Base-by-base conservation (phyloP, 2,888 invertebrate species). In the Gonocerus acuteangulatus region DNA sequence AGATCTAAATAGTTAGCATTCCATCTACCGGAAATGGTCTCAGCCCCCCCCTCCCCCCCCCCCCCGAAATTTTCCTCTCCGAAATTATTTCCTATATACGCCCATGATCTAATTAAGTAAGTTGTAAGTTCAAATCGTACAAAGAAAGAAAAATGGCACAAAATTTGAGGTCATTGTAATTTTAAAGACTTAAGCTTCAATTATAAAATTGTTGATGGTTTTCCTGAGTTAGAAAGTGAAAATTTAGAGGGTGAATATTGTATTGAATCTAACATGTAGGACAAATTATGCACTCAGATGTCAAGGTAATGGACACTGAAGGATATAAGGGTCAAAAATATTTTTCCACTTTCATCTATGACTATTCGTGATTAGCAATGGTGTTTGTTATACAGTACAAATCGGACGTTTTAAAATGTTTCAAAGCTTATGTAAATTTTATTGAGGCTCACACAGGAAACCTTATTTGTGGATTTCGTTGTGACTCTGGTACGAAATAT, bases 261-360 rank as follows among this genome's bases (percentile, higher is more conserved):
- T 60, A 54, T 61, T 61, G 54, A 61, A 54, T 61, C 54, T 54
- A 56, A 61, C 21, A 56, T 58, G 56, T 61, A 54, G 48, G 22
- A 18, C 19, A 48, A 19, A 48, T 48, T 48, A 19, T 48, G 6
- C 48, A 48, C 19, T 19, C 48, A 19, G 48, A 48, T 19, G 22
- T 48, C 21, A 48, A 48, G 48, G 13, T 48, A 7, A 19, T 48
- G 21, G 48, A 48, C 21, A n/a, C n/a, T 11, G 19, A 48, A 19
- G 48, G 48, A 18, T 48, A 11, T 48, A 48, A 48, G 3, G 48
- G 48, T 22, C 19, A 18, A 48, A 48, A 48, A 19, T 48, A 48
- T 19, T 48, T 48, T 19, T 16, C 19, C 9, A 48, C 19, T 18
- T 48, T 15, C 15, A 19, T 48, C 7, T 6, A 48, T 48, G 19